Conservation (phyloP, 2,888 invertebrate genomes). For the Tridacna crocea region DNA sequence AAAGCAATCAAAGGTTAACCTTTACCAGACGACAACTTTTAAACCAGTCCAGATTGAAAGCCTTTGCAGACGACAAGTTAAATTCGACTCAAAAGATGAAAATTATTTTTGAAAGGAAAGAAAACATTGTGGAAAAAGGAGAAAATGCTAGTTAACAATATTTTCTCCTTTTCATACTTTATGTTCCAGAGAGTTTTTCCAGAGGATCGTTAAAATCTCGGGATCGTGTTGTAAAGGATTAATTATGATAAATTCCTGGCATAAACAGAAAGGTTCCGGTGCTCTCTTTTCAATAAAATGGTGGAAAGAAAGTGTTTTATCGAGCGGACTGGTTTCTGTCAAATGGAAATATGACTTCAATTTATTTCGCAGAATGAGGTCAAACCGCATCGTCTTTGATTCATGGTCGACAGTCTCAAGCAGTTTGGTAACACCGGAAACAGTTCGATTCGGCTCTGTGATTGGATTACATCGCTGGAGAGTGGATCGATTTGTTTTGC, state of each 20-base stretch:
- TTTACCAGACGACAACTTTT: too few relatives aligned
- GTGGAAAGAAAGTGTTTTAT: conserved; percentile 14
- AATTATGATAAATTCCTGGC: not conserved
- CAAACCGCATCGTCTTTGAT: not conserved
- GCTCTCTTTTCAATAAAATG: not conserved
- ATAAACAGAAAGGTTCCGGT: not conserved
- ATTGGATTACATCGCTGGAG: not conserved
- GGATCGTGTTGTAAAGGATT: not conserved
- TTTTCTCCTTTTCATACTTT: not conserved
- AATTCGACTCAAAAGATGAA: too few relatives aligned
- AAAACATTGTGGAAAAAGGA: not conserved
- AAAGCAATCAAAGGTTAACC: too few relatives aligned
- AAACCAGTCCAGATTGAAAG: too few relatives aligned
- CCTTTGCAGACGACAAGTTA: too few relatives aligned
- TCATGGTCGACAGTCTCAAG: conserved; percentile 1
- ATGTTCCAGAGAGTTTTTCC: not conserved
- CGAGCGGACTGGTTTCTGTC: not conserved
- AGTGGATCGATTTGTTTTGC: not conserved
- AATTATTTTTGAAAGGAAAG: not conserved
- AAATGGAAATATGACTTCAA: conserved; percentile 3
- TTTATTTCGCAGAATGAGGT: conserved; percentile 5
- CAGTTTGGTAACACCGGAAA: not conserved
- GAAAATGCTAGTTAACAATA: not conserved
- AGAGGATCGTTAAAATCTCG: not conserved
- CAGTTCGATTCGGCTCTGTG: not conserved